Base-by-base conservation (phyloP, 1,140 invertebrate species). In the Drosophila serrata region DNA sequence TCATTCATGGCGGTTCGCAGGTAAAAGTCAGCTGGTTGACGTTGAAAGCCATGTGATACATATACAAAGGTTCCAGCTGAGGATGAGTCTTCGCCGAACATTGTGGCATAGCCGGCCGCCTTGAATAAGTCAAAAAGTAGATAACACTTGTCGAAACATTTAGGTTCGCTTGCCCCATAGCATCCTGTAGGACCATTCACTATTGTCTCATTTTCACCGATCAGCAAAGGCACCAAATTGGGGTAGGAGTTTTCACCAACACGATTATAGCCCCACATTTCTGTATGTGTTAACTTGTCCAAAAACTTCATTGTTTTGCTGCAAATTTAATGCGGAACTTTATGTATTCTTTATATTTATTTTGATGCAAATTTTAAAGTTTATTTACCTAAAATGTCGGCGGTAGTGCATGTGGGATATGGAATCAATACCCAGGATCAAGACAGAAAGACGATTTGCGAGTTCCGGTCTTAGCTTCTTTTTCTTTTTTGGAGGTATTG, bases 251-350 rank as follows among this genome's bases (percentile, higher is more conserved):
- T 72, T 24, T 19, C 31, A 0, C 68, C 68, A 4, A 72, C 9
- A n/a, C 68, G 68, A 8, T 72, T 69, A 22, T 69, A 72, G 68
- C 68, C 68, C 63, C 63, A 72, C n/a, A 72, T n/a, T 11, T 72
- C 68, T 7, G 19, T 29, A 35, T 72, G 68, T 4, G 49, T 51
- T 12, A 72, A 17, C 2, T 22, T 29, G 3, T 57, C 27, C 9
- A 72, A 1, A 11, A 39, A 69, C 6, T 27, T 42, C 7, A 67
- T 67, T 6, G 51, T 40, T 6, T 40, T 40, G 7, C 60, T 64
- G 39, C 0, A 17, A 19, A 19, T 8, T n/a, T 8, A 12, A 22
- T 1, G 4, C 5, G 3, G 12, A n/a, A n/a, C 12, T 19, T 24
- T 9, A 9, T 4, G 15, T 5, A 6, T 27, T 31, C 4, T 17